These are phyloP conservation scores for Drosophila ogumai DNA, from an alignment of 1,140 invertebrate genomes.

Conservation along the genomic window DNA sequence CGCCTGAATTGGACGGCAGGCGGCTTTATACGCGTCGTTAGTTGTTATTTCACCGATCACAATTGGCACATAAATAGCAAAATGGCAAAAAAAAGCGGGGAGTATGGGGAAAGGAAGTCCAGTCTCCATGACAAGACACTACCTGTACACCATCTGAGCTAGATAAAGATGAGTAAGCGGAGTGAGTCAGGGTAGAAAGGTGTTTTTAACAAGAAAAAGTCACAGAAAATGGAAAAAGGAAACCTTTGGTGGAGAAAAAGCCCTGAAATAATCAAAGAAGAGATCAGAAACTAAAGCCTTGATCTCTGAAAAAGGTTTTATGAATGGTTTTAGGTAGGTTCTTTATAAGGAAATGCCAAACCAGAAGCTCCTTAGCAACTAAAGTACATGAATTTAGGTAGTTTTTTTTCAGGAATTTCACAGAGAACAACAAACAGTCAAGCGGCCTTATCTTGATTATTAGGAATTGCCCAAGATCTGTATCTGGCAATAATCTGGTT, in stretches of 20 bases:
- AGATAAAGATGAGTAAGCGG: constrained; percentile 37
- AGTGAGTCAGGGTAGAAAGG: constrained; percentile 8
- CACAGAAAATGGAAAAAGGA: not conserved
- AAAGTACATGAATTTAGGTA: not conserved
- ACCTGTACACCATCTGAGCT: not conserved
- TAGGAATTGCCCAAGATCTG: constrained; percentile 10
- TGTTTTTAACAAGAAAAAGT: not conserved
- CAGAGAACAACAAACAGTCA: too few relatives aligned
- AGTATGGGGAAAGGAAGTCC: constrained; percentile 1
- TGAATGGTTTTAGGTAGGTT: not conserved
- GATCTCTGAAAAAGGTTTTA: not conserved
- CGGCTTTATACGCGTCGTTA: constrained; percentile 30
- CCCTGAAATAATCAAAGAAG: not conserved
- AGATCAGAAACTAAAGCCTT: too few relatives aligned
- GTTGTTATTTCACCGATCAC: constrained; percentile 47
- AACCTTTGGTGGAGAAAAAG: not conserved
- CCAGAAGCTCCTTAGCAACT: not conserved
- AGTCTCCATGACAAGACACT: constrained; percentile 28
- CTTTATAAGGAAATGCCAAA: not conserved
- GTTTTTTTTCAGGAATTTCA: not conserved
- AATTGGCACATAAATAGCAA: constrained; percentile 28
- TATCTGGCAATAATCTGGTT: constrained; percentile 10
- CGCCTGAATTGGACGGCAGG: constrained; percentile 30
- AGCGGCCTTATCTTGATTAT: not conserved
- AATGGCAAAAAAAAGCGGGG: not conserved